phyloP scores from a whole-genome alignment of 2,113 vertebrate genomes.

The Pelodiscus sinensis region DNA sequence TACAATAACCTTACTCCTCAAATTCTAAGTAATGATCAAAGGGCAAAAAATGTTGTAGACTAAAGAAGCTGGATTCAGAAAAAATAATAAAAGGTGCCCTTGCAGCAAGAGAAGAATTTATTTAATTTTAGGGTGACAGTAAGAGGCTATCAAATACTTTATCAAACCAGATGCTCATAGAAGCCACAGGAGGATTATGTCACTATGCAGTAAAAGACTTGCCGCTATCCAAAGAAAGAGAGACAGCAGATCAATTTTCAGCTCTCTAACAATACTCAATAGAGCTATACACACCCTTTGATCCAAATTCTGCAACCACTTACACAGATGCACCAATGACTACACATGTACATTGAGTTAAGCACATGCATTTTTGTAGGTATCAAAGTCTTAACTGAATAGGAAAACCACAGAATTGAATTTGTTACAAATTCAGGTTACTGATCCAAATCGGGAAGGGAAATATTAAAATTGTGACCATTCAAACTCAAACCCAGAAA shows the following conservation, averaged over 20 bases:
- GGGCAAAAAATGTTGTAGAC: background rate
- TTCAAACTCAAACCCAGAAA: background rate
- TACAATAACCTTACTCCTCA: background rate
- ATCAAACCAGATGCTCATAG: background rate
- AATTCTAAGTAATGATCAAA: background rate
- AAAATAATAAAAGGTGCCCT: background rate
- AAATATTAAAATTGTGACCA: background rate
- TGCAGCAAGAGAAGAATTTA: background rate
- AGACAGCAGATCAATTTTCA: background rate
- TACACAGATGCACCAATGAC: background rate
- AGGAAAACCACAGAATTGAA: background rate
- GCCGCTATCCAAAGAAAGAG: background rate
- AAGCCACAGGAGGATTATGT: background rate
- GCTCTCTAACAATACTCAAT: background rate
- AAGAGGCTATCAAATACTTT: background rate
- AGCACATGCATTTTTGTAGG: background rate
- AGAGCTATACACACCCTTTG: background rate
- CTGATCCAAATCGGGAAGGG: background rate
- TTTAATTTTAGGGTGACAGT: background rate
- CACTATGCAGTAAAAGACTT: background rate
- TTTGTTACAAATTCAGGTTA: background rate
- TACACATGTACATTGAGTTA: background rate
- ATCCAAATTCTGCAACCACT: background rate
- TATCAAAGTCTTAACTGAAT: background rate
- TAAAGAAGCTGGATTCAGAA: background rate